Percentiles rank a stretch among this genome's conserved stretches.
phyloP scores from a whole-genome alignment of 2,797 vertebrate genomes.

The Paratrypauchen microcephalus region DNA sequence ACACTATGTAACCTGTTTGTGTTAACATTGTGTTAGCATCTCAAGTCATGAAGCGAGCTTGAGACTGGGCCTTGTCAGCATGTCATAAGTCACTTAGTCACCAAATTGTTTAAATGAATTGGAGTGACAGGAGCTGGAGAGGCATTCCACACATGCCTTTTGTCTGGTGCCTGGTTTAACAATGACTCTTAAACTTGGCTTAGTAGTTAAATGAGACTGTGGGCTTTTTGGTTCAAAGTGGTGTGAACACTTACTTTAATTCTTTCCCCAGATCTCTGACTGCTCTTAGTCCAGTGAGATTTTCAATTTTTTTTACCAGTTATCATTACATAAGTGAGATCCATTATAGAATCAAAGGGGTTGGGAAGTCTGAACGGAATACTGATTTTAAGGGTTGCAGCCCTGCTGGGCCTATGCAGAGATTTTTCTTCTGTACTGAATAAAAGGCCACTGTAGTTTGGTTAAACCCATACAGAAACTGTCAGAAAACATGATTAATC shows the following conservation, averaged over 20 bases:
- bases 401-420: slow-evolving; percentile 65
- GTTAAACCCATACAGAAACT: neutral
- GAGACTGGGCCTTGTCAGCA: slow-evolving; percentile 43
- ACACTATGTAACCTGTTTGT: slow-evolving; percentile 45
- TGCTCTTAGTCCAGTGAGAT: slow-evolving; percentile 54
- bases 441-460: slow-evolving; percentile 34
- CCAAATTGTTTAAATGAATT: slow-evolving; percentile 62
- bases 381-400: slow-evolving; percentile 70
- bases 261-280: slow-evolving; percentile 60
- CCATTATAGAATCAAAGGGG: slow-evolving; percentile 78
- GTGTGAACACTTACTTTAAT: slow-evolving; percentile 43
- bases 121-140: slow-evolving; percentile 45
- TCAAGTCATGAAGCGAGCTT: slow-evolving; percentile 29
- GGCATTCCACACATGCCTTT: slow-evolving; percentile 57
- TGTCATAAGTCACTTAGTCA: slow-evolving; percentile 63
- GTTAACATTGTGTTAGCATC: slow-evolving; percentile 50
- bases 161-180: slow-evolving; percentile 32
- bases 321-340: slow-evolving; percentile 70
- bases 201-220: slow-evolving; percentile 32
- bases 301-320: slow-evolving; percentile 67
- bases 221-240: slow-evolving; percentile 6
- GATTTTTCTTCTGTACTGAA: slow-evolving; percentile 55
- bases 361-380: slow-evolving; percentile 67
- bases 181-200: slow-evolving; percentile 31
- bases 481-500: neutral